Evolutionary conservation across 2,113 vertebrate species (phyloP).

Genomic region (Hirundichthys speculiger): DNA sequence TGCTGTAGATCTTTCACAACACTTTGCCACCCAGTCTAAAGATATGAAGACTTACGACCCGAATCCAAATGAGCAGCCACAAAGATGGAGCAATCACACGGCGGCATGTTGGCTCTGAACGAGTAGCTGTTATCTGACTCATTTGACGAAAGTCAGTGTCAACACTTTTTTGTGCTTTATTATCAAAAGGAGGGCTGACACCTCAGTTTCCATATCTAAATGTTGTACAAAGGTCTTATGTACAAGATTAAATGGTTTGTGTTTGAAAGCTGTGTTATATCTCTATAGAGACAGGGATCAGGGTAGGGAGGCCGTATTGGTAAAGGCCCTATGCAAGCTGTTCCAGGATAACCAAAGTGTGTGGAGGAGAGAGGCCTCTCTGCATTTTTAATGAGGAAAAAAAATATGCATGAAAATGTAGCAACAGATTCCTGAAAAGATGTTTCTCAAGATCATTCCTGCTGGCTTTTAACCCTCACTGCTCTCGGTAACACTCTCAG

Average conservation of each 20-base stretch:
- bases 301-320: constrained; percentile 46
- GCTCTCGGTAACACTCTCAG: constrained; percentile 17
- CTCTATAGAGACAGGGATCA: constrained; percentile 42
- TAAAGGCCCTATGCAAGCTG: constrained; percentile 39
- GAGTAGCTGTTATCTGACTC: constrained; percentile 62
- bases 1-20: constrained; percentile 52
- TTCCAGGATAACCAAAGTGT: constrained; percentile 17
- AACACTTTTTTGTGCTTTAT: constrained; percentile 56
- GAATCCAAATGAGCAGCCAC: constrained; percentile 44
- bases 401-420: not conserved
- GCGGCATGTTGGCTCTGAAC: constrained; percentile 51
- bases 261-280: constrained; percentile 34
- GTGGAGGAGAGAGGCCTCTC: constrained; percentile 13
- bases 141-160: constrained; percentile 65
- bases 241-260: constrained; percentile 54
- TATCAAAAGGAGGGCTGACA: constrained; percentile 37
- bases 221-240: constrained; percentile 38
- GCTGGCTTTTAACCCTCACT: constrained; percentile 7
- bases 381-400: constrained; percentile 13
- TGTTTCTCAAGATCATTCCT: constrained; percentile 12
- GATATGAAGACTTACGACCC: constrained; percentile 46
- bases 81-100: constrained; percentile 46
- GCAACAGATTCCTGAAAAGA: not conserved
- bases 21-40: constrained; percentile 31
- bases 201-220: constrained; percentile 34